Conservation (phyloP, 2,797 vertebrate genomes). For the Anniella stebbinsi region DNA sequence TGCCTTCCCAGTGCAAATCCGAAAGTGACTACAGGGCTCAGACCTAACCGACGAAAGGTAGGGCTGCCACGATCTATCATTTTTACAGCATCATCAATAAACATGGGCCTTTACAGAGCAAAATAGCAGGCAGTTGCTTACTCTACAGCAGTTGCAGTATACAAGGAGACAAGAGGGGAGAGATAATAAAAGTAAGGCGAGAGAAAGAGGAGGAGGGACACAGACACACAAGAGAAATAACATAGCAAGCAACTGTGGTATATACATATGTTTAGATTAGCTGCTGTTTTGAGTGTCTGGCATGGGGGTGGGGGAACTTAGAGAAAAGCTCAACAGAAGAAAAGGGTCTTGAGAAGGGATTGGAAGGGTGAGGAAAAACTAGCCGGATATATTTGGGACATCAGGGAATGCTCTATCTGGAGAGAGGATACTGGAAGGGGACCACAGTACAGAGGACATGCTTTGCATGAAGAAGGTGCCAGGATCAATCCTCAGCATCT, state of each 20-base stretch:
- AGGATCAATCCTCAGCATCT: background rate
- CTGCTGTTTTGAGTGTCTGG: background rate
- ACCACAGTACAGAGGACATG: background rate
- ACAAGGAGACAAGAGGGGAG: background rate
- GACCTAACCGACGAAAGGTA: background rate
- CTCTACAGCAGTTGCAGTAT: background rate
- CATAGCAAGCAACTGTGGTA: background rate
- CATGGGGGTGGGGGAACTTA: background rate
- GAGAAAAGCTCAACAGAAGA: background rate
- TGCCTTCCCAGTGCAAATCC: constrained; percentile 16
- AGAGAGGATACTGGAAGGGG: too few relatives aligned
- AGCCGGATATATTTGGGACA: background rate
- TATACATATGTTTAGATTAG: background rate
- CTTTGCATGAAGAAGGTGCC: background rate
- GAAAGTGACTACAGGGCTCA: constrained; percentile 7
- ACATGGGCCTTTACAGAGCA: constrained; percentile 17
- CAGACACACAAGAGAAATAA: background rate
- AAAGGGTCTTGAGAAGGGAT: background rate
- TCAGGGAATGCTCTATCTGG: background rate
- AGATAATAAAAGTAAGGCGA: background rate
- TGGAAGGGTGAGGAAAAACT: background rate
- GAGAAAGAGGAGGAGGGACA: background rate
- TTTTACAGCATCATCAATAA: constrained; percentile 45
- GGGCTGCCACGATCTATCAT: constrained; percentile 23
- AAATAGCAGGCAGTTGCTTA: constrained; percentile 12